phyloP scores from a whole-genome alignment of 2,888 invertebrate species.

The Mimumesa dahlbomi region DNA sequence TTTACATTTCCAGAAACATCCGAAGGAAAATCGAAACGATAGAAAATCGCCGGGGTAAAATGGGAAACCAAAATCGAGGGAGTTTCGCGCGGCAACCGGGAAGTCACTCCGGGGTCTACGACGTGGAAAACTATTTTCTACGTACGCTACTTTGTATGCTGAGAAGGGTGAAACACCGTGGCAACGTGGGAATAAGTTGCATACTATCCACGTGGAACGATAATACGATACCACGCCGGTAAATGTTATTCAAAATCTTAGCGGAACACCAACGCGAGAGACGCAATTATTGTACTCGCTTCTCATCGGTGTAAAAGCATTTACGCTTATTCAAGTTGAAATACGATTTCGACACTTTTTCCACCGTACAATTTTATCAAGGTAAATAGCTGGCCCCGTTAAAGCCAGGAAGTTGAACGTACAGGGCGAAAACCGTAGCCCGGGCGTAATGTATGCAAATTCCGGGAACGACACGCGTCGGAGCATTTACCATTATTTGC shows the following conservation, averaged over 20 bases:
- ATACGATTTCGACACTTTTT: no score
- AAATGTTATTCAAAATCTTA: no score
- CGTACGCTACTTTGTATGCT: neutral
- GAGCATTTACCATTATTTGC: slow-evolving; percentile 49
- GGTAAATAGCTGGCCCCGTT: neutral
- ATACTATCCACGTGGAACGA: no score
- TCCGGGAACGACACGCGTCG: slow-evolving; percentile 38
- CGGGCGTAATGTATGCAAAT: slow-evolving; percentile 45
- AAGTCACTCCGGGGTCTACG: neutral
- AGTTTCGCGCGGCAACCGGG: slow-evolving; percentile 5
- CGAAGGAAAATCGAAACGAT: slow-evolving; percentile 41
- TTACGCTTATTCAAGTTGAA: no score
- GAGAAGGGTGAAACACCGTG: neutral
- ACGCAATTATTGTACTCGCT: no score
- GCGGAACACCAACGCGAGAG: no score
- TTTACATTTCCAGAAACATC: slow-evolving; percentile 67
- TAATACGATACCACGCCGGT: no score
- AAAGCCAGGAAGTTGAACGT: slow-evolving; percentile 12
- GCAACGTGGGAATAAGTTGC: no score
- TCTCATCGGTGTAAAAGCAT: no score
- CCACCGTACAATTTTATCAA: slow-evolving; percentile 1
- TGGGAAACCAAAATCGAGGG: slow-evolving; percentile 36
- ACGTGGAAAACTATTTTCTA: slow-evolving; percentile 3
- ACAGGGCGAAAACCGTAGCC: slow-evolving; percentile 12
- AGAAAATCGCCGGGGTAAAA: slow-evolving; percentile 30